Evolutionary conservation across 2,797 vertebrate species (phyloP).

Genomic region (Vespertilio murinus): DNA sequence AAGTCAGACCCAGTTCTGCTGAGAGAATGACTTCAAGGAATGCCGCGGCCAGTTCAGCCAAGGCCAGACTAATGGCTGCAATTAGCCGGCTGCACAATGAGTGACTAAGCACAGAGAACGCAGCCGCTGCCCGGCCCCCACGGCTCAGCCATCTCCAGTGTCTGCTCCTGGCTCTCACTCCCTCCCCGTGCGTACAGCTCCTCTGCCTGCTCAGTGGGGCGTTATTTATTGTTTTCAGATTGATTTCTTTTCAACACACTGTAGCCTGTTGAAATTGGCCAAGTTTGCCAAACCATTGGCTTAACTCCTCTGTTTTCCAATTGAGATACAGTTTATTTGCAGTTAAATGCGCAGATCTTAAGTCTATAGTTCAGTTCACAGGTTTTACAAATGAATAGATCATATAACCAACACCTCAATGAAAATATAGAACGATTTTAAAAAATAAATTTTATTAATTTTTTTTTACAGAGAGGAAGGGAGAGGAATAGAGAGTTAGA

Average conservation of each 20-base stretch:
- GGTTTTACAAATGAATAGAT: not conserved
- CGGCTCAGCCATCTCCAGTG: fast-evolving
- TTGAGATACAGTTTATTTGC: not conserved
- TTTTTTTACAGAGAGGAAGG: too few species aligned
- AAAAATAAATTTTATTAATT: too few species aligned
- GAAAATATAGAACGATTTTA: not conserved
- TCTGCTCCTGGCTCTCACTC: not conserved
- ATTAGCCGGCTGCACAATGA: slow-evolving; percentile 55
- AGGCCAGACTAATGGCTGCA: slow-evolving; percentile 44
- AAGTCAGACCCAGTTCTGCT: not conserved
- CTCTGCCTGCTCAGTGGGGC: not conserved
- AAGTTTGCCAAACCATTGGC: not conserved
- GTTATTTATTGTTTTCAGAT: not conserved
- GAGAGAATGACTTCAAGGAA: slow-evolving; percentile 6
- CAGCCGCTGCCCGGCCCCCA: not conserved
- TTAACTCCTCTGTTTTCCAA: slow-evolving; percentile 14
- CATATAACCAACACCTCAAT: not conserved
- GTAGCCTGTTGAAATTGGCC: not conserved
- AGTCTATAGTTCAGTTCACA: not conserved
- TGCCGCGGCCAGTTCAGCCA: not conserved
- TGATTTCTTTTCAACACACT: not conserved
- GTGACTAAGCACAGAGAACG: slow-evolving; percentile 28
- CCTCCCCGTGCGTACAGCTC: not conserved
- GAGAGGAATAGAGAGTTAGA: too few species aligned
- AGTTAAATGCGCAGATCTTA: not conserved